These are phyloP conservation scores for Columbina picui DNA, from an alignment of 2,113 vertebrate genomes.

Conservation along the genomic window DNA sequence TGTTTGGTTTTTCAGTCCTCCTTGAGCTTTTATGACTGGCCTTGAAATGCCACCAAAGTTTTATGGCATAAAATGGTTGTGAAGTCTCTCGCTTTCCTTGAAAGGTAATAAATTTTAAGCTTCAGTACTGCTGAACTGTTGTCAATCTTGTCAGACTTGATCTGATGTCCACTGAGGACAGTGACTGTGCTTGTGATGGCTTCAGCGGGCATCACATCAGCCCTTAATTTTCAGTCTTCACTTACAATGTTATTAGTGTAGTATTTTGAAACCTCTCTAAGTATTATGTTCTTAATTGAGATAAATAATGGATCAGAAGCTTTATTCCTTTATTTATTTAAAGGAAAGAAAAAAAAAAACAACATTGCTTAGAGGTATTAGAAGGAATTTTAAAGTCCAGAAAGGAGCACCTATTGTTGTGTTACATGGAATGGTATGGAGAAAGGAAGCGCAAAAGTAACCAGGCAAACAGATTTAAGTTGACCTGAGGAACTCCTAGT, in stretches of 20 bases:
- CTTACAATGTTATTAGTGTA: neutral
- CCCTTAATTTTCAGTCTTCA: neutral
- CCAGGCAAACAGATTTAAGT: neutral
- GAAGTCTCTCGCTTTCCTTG: neutral
- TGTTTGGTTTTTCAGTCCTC: neutral
- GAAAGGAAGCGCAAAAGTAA: neutral
- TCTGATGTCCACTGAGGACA: neutral
- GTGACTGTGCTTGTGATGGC: rapidly evolving
- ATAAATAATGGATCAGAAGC: neutral
- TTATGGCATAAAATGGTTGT: neutral
- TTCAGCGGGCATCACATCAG: neutral
- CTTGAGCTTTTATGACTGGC: neutral
- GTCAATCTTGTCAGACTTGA: neutral
- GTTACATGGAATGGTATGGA: neutral
- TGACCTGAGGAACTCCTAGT: neutral
- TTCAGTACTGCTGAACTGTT: neutral
- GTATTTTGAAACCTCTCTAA: neutral
- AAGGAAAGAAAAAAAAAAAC: neutral
- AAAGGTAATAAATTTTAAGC: neutral
- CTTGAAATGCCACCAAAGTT: neutral
- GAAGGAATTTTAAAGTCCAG: neutral
- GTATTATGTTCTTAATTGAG: neutral
- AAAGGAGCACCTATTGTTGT: neutral
- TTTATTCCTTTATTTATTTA: neutral
- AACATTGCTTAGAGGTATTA: neutral